A percentile compares a stretch with the other conserved stretches of the same genome.
Evolutionary conservation across 2,888 invertebrate genomes (phyloP).

Genomic region (Drosophila emarginata): DNA sequence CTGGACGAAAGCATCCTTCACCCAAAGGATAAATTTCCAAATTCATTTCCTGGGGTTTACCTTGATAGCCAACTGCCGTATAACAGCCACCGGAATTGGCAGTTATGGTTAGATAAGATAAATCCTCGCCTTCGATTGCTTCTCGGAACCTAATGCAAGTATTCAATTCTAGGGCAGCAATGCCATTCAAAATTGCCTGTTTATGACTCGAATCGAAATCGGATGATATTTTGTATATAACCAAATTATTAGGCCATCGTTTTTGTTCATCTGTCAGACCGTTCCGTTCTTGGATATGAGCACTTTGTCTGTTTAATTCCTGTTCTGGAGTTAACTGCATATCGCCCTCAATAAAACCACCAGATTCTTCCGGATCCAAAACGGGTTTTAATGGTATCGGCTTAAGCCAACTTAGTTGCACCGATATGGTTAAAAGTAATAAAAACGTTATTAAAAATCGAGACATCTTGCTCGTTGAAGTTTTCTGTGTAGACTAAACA

Average conservation of each 20-base stretch:
- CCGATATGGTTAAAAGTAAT: conserved; percentile 33
- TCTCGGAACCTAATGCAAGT: conserved; percentile 89
- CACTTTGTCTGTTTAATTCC: conserved; percentile 25
- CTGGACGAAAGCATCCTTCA: conserved; percentile 79
- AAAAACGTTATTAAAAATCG: conserved; percentile 24
- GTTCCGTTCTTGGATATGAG: conserved; percentile 82
- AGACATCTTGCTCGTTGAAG: conserved; percentile 26
- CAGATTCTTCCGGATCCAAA: conserved; percentile 88
- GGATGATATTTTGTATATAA: conserved; percentile 84
- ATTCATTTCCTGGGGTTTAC: conserved; percentile 80
- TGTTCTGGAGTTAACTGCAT: conserved; percentile 85
- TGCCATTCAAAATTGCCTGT: conserved; percentile 86
- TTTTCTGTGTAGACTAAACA: conserved; percentile 24
- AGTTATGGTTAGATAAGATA: conserved; percentile 65
- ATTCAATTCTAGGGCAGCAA: conserved; percentile 87
- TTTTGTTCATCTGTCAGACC: conserved; percentile 84
- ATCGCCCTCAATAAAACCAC: conserved; percentile 89
- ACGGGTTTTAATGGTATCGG: conserved; percentile 26
- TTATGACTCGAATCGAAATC: conserved; percentile 83
- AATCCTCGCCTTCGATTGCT: conserved; percentile 81
- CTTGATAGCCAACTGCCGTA: conserved; percentile 88
- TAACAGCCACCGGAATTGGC: conserved; percentile 86
- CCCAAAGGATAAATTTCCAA: conserved; percentile 74
- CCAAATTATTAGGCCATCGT: conserved; percentile 86
- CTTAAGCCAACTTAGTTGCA: conserved; percentile 14